Conservation (phyloP, 1,140 invertebrate species). For the Myzus persicae region DNA sequence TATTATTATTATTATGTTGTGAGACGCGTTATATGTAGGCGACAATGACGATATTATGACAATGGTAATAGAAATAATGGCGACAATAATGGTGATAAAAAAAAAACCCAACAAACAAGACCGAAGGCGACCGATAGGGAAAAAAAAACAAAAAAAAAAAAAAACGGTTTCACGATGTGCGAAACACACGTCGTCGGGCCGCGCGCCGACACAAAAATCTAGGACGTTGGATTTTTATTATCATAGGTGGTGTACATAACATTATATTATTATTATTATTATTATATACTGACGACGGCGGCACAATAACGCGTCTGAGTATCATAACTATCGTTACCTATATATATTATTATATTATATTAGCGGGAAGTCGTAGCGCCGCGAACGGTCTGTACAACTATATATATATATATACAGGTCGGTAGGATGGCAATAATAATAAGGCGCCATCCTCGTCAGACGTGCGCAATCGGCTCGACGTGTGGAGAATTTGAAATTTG, state of each 20-base stretch:
- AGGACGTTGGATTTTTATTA: slow-evolving; percentile 15
- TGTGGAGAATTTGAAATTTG: slow-evolving; percentile 13
- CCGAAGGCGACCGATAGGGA: background rate
- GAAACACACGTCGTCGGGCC: background rate
- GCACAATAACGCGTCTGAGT: background rate
- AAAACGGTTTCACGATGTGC: slow-evolving; percentile 3
- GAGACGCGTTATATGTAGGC: background rate
- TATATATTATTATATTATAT: background rate
- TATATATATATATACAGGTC: too few relatives aligned
- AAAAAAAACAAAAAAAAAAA: background rate
- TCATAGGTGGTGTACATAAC: background rate
- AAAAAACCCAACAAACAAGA: background rate
- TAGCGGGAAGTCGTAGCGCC: background rate
- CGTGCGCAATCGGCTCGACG: background rate
- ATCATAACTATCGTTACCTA: background rate
- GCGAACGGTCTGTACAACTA: background rate
- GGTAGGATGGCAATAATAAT: background rate
- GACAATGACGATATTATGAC: background rate
- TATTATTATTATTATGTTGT: background rate
- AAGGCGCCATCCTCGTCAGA: background rate
- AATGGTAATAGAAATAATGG: slow-evolving; percentile 11
- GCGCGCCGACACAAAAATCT: background rate
- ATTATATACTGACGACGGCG: background rate
- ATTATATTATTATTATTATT: background rate
- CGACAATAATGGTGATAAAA: slow-evolving; percentile 13